Evolutionary conservation across 2,797 vertebrate species (phyloP), one percentile per base, ranked within the genome.

Genomic region (Paedocypris micromegethes): DNA sequence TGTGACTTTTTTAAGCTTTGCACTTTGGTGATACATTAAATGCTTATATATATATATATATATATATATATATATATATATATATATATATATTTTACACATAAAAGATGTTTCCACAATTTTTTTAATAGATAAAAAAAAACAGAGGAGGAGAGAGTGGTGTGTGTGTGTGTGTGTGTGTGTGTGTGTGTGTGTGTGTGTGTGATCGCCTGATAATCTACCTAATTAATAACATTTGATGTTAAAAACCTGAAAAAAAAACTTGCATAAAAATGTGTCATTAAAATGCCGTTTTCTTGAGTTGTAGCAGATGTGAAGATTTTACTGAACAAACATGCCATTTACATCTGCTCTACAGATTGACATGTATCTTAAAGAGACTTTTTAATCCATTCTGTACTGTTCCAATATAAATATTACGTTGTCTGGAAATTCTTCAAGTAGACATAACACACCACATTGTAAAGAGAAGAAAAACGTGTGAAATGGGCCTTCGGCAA

Each of bases 341-440:
- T 78, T 72, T 72, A 57, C 73, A 78, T 86, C 79, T 87, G 84
- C 72, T 65, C 83, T 77, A 83, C 74, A 80, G 77, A 75, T 60
- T 64, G 79, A 79, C 61, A 49, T 81, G 59, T 76, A 60, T 83
- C 64, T 82, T 77, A 67, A 68, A 68, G 78, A 66, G 86, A 85
- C 70, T 73, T 62, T 54, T 82, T 83, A 81, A 78, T 84, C 77
- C 84, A 84, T 79, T 72, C 80, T 90, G 88, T 88, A 87, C 85
- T 89, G 85, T 83, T 88, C 81, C 78, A 82, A 88, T 87, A 86
- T 84, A 77, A 88, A 84, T 81, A 85, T 80, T 89, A 84, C 76
- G 83, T 88, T 88, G 78, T 86, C 79, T 84, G 83, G 83, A 68
- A 65, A 84, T 84, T 84, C 87, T 86, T 80, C 9, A 70, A 87